Evolutionary conservation across 2,797 vertebrate genomes (phyloP).

Genomic region (Darevskia nairensis): DNA sequence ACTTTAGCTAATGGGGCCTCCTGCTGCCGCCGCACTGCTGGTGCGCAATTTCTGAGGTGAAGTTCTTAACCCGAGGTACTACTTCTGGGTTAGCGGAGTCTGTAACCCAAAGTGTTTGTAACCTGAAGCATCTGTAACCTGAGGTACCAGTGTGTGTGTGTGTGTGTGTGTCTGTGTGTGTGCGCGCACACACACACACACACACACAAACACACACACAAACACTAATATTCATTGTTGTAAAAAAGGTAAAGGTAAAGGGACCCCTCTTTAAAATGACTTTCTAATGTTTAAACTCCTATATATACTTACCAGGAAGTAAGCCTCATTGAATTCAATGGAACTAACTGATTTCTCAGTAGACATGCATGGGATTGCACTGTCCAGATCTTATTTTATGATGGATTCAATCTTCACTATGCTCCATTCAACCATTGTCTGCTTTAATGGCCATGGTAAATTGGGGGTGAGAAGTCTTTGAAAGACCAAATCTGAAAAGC

Average conservation of each 20-base stretch:
- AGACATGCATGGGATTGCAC: background rate
- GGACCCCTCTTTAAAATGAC: constrained; percentile 7
- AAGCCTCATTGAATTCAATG: background rate
- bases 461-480: constrained; percentile 13
- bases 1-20: too few species aligned
- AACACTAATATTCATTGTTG: background rate
- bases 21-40: too few species aligned
- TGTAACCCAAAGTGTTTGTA: too few species aligned
- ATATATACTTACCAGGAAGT: background rate
- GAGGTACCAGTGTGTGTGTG: too few species aligned
- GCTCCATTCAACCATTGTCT: background rate
- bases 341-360: background rate
- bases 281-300: background rate
- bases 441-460: constrained; percentile 7
- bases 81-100: too few species aligned
- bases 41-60: too few species aligned
- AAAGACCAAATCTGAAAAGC: constrained; percentile 21
- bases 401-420: background rate
- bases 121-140: too few species aligned
- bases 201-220: background rate
- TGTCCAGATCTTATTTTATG: background rate
- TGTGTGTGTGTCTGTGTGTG: too few species aligned
- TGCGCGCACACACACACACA: too few species aligned
- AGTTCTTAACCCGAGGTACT: too few species aligned
- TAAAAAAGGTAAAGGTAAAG: too few species aligned